Conservation (phyloP, 2,888 invertebrate species). For the Ganaspis brasiliensis region DNA sequence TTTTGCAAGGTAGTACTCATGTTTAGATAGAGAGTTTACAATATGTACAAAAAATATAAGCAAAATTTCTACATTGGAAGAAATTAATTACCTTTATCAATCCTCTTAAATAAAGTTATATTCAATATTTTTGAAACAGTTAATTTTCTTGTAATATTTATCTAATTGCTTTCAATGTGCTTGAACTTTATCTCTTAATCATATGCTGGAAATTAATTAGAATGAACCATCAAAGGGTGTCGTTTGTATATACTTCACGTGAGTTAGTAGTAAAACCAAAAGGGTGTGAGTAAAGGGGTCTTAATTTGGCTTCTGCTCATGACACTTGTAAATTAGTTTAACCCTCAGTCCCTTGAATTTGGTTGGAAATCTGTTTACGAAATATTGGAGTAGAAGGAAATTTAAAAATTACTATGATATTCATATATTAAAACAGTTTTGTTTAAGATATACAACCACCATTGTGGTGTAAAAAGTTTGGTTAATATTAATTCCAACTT, state of each 20-base stretch:
- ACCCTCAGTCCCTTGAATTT: constrained; percentile 42
- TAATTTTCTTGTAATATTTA: not conserved
- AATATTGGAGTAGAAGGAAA: not conserved
- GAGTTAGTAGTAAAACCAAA: constrained; percentile 7
- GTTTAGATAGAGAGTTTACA: too few relatives aligned
- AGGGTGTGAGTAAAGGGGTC: constrained; percentile 9
- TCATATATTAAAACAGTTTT: too few relatives aligned
- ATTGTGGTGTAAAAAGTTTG: too few relatives aligned
- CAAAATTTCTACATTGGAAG: too few relatives aligned
- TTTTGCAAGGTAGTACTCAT: too few relatives aligned
- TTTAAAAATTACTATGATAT: not conserved
- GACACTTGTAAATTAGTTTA: constrained; percentile 55
- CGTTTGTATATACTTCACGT: constrained; percentile 31
- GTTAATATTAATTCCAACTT: too few relatives aligned
- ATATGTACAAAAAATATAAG: too few relatives aligned
- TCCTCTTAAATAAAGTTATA: too few relatives aligned
- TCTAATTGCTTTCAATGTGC: not conserved
- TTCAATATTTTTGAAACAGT: not conserved
- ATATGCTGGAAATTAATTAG: not conserved
- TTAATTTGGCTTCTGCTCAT: constrained; percentile 46
- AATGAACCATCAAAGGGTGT: constrained; percentile 13
- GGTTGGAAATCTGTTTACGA: constrained; percentile 44
- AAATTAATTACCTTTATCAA: too few relatives aligned
- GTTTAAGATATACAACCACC: too few relatives aligned
- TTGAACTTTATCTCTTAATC: constrained; percentile 1